Percentiles rank a stretch among this genome's conserved stretches.
Conservation (phyloP, 2,888 invertebrate genomes). For the Drosophila barbarae region DNA sequence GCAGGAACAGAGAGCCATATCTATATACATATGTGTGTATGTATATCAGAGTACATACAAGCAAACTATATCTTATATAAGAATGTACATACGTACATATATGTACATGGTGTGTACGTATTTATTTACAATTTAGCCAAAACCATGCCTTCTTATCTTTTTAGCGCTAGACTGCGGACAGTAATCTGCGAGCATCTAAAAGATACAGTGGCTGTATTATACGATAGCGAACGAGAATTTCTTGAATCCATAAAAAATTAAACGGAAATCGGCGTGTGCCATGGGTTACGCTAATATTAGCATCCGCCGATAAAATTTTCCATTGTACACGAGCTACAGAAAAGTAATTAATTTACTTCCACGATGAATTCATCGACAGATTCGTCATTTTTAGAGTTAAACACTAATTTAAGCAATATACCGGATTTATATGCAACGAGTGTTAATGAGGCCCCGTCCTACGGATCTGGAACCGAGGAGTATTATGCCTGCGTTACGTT, state of each 20-base stretch:
- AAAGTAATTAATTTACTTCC: background rate
- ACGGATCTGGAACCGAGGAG: constrained; percentile 18
- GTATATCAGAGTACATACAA: constrained; percentile 14
- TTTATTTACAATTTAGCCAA: constrained; percentile 60
- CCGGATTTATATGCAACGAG: constrained; percentile 13
- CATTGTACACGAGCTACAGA: background rate
- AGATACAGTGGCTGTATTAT: constrained; percentile 62
- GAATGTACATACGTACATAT: constrained; percentile 5
- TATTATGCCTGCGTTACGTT: constrained; percentile 57
- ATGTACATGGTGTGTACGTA: constrained; percentile 35
- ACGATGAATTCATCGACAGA: constrained; percentile 26
- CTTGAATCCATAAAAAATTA: constrained; percentile 13
- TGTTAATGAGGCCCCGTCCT: constrained; percentile 5
- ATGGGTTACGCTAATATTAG: constrained; percentile 9
- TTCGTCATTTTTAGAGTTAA: constrained; percentile 4
- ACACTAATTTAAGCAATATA: constrained; percentile 13
- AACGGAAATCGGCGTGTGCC: constrained; percentile 35
- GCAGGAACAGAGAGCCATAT: constrained; percentile 27
- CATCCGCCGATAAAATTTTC: constrained; percentile 12
- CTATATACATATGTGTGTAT: background rate
- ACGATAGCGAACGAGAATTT: constrained; percentile 33
- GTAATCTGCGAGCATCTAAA: constrained; percentile 64
- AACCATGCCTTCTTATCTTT: constrained; percentile 62
- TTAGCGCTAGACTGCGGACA: constrained; percentile 63
- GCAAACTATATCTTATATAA: constrained; percentile 5